These are phyloP conservation scores for Steinernema feltiae DNA, from an alignment of 1,140 invertebrate species.

Conservation along the genomic window DNA sequence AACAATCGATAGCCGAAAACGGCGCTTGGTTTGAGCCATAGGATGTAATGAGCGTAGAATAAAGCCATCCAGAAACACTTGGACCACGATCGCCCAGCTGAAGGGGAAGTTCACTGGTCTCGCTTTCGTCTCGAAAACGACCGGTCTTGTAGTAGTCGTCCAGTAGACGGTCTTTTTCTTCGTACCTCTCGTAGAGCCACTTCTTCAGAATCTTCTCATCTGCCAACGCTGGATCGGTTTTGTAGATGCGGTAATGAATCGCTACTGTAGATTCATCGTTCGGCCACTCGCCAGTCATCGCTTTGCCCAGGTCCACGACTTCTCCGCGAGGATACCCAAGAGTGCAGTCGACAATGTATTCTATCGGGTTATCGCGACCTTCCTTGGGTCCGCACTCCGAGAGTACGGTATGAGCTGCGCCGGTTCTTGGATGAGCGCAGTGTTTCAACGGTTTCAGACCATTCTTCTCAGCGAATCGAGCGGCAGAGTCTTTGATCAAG, in stretches of 20 bases:
- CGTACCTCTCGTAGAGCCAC: constrained; percentile 50
- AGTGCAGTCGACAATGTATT: constrained; percentile 52
- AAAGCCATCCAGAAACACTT: constrained; percentile 47
- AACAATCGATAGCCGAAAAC: not conserved
- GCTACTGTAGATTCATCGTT: constrained; percentile 32
- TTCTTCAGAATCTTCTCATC: constrained; percentile 44
- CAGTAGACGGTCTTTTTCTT: constrained; percentile 45
- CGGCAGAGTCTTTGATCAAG: constrained; percentile 41
- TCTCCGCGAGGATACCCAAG: constrained; percentile 47
- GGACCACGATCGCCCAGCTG: constrained; percentile 33
- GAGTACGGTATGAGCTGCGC: constrained; percentile 50
- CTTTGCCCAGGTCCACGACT: constrained; percentile 42
- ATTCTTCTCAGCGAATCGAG: constrained; percentile 48
- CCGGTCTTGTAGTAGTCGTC: constrained; percentile 46
- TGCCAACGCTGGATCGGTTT: constrained; percentile 36
- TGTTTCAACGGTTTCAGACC: constrained; percentile 42
- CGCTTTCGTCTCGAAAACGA: constrained; percentile 30
- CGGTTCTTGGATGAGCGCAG: constrained; percentile 49
- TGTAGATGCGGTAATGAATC: constrained; percentile 50
- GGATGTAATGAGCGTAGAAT: constrained; percentile 43
- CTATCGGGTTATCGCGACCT: constrained; percentile 41
- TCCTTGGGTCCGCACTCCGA: constrained; percentile 40
- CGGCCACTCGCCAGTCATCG: constrained; percentile 52
- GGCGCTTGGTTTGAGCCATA: constrained; percentile 39
- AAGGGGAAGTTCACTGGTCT: constrained; percentile 36